Evolutionary conservation across 2,797 vertebrate genomes (phyloP), one percentile per base, ranked within the genome.

Genomic region (Epinephelus coioides): DNA sequence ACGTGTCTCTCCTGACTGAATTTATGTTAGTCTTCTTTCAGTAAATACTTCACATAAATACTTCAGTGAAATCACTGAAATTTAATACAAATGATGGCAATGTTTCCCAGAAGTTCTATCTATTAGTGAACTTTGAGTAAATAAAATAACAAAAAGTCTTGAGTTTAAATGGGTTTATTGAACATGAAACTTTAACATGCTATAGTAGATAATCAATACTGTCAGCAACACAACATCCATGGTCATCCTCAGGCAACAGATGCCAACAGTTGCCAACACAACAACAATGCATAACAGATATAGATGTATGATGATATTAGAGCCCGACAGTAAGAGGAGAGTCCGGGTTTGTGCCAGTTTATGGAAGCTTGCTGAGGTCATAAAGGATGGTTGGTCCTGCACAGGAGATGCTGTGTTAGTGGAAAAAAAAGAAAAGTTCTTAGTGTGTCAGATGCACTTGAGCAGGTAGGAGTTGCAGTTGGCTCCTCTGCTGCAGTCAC

Each of bases 391-490:
- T 47, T 50, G 13, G 25, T 25, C 25, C 79, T 53, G 75, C 44
- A 53, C 57, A 75, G 6, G 21, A 3, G 56, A 60, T 40, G 62
- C 6, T 34, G 21, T 25, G 40, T 34, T n/a, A 6, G 46, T 30
- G 21, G 25, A 25, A 25, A 1, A n/a, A 34, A 23, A 47, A 1
- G 1, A 2, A 62, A 64, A 12, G 2, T 3, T 56, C 8, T 46
- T 17, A 0, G 6, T 0, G 30, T 13, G 7, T 88, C 89, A 96
- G 91, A 96, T 93, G 85, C 96, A 96, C 74, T 96, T 96, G n/a
- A 97, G 93, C 69, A 97, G 93, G 88, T 94, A 96, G 2, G 95
- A 95, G 92, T 97, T 97, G 80, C 96, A 96, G 88, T 90, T 95
- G 21, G 92, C 89, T 76, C 94, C 94, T 80, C 94, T 61, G 57